Conservation (phyloP, 92 coral and sea anemone species). For the Diadumene lineata region DNA sequence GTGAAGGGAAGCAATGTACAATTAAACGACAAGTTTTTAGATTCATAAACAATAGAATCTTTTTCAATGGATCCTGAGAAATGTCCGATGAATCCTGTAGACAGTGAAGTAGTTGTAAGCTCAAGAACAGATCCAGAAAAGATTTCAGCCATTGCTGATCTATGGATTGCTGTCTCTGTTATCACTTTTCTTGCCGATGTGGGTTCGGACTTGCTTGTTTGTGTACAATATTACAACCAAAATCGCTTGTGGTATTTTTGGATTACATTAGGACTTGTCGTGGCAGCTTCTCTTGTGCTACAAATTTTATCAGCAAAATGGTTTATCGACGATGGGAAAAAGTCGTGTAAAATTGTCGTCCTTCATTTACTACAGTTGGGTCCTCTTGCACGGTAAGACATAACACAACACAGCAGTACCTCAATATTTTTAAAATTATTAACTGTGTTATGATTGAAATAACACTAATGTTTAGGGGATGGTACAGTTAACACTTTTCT, state of each 20-base stretch:
- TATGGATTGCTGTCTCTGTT: constrained; percentile 52
- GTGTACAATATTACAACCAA: constrained; percentile 52
- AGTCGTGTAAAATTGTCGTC: constrained; percentile 28
- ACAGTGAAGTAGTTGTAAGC: not conserved
- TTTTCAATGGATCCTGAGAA: constrained; percentile 14
- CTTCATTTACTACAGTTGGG: constrained; percentile 74
- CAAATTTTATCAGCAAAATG: constrained; percentile 72
- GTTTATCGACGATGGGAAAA: constrained; percentile 73
- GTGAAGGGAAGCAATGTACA: constrained; percentile 7
- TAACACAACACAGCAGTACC: not conserved
- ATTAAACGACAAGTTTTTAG: constrained; percentile 4
- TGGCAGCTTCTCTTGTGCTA: constrained; percentile 67
- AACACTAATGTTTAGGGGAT: not conserved
- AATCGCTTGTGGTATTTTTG: constrained; percentile 67
- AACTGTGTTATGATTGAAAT: constrained; percentile 1
- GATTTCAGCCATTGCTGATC: constrained; percentile 46
- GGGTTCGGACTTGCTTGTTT: constrained; percentile 60
- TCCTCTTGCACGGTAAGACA: constrained; percentile 69
- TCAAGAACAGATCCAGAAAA: constrained; percentile 5
- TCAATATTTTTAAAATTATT: not conserved
- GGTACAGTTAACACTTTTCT: constrained; percentile 1
- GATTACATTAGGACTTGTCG: constrained; percentile 54
- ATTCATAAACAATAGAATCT: not conserved
- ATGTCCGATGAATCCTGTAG: constrained; percentile 1
- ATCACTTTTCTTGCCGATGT: constrained; percentile 67